Percentiles rank a stretch among this genome's conserved stretches.
These are phyloP conservation scores for Melitaea athalia DNA, from an alignment of 2,888 invertebrate species.

Conservation along the genomic window DNA sequence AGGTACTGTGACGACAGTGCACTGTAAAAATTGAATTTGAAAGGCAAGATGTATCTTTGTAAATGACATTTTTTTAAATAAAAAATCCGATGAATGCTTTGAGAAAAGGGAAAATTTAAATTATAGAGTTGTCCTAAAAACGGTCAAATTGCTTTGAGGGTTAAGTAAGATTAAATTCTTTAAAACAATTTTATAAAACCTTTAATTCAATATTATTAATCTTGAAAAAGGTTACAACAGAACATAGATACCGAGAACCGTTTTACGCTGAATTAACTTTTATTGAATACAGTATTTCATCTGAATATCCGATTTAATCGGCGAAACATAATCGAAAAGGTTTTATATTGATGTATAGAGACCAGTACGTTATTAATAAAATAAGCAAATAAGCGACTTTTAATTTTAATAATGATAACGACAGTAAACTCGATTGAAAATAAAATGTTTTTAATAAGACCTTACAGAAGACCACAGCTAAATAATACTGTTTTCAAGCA, in stretches of 20 bases:
- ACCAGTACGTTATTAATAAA: not conserved
- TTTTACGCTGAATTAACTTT: slow-evolving; percentile 46
- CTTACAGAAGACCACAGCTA: too few species aligned
- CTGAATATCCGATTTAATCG: slow-evolving; percentile 46
- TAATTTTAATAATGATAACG: not conserved
- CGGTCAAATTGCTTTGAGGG: too few species aligned
- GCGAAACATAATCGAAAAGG: slow-evolving; percentile 14
- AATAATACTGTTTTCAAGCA: too few species aligned
- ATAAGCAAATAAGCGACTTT: slow-evolving; percentile 11
- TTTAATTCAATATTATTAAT: slow-evolving; percentile 31
- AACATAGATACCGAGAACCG: slow-evolving; percentile 41
- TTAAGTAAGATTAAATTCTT: not conserved
- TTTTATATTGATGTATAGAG: slow-evolving; percentile 11
- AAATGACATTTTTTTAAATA: too few species aligned
- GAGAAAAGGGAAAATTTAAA: too few species aligned
- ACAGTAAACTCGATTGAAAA: too few species aligned
- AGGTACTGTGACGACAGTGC: too few species aligned
- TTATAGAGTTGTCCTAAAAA: too few species aligned
- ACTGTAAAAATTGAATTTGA: too few species aligned
- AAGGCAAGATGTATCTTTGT: too few species aligned
- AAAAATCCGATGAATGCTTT: too few species aligned
- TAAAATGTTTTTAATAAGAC: too few species aligned
- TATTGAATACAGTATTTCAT: slow-evolving; percentile 46
- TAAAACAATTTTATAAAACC: not conserved
- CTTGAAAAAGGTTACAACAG: slow-evolving; percentile 36